Evolutionary conservation across 1,140 invertebrate species (phyloP), one percentile per base, ranked within the genome.

Genomic region (Radopholus similis): DNA sequence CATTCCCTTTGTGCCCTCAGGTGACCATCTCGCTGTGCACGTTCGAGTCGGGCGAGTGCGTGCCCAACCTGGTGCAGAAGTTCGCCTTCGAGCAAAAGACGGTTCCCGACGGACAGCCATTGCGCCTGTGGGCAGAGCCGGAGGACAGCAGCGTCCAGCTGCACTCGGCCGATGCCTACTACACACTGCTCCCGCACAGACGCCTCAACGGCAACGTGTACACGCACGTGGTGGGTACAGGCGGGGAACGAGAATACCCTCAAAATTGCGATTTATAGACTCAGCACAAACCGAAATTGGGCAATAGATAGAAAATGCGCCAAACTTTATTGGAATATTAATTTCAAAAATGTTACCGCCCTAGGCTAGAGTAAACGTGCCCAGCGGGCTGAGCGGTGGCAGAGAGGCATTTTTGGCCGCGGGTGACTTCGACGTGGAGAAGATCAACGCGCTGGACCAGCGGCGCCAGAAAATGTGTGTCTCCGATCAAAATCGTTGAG

Each of bases 391-490:
- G 9, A 49, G 40, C 38, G 70, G 38, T 15, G 59, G 38, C n/a
- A 21, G 59, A 2, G 59, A 62, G 34, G 58, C 51, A 26, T 75
- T 75, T 38, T 21, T 75, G 0, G 34, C 73, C 18, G 55, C 70
- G 58, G 76, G 76, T 6, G 73, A 75, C 28, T 75, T 72, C 62
- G 73, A 78, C 34, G 76, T 77, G 21, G 57, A 66, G 15, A 66
- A 68, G 34, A 77, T 75, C 37, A 51, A 74, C 47, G 23, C 34
- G 28, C 74, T 73, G 28, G 72, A 78, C 57, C 26, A 42, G 26
- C n/a, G 57, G 26, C 57, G 42, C 21, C 38, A 73, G 13, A 63
- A 44, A 64, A 75, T 75, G 73, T 75, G 37, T 51, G 26, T 15
- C 11, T 63, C 62, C 6, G 37, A 57, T 60, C 28, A 9, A 28